phyloP scores from a whole-genome alignment of 2,888 invertebrate genomes.

The Drosophila prolongata region DNA sequence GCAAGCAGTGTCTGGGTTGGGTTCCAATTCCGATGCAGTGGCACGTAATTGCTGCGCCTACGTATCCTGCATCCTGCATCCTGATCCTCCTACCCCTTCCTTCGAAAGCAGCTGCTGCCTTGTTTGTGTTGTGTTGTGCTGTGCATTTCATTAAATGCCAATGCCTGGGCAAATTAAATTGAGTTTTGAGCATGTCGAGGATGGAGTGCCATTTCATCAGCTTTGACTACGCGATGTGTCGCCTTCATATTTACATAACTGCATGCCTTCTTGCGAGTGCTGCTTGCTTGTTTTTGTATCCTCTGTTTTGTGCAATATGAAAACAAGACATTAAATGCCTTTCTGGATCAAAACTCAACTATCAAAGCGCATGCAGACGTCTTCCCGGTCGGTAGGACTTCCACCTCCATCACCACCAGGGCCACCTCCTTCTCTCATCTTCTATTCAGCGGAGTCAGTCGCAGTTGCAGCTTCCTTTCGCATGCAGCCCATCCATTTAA shows the following conservation, averaged over 20 bases:
- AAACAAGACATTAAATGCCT: conserved; percentile 74
- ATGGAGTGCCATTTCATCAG: conserved; percentile 77
- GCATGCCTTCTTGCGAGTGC: conserved; percentile 8
- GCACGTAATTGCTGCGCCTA: conserved; percentile 72
- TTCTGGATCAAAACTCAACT: conserved; percentile 71
- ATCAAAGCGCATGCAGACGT: conserved; percentile 66
- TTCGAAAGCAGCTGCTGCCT: conserved; percentile 2
- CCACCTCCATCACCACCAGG: neutral
- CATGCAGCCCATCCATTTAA: conserved; percentile 77
- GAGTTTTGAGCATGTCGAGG: conserved; percentile 69
- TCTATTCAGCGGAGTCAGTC: conserved; percentile 16
- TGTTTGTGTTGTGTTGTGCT: conserved; percentile 21
- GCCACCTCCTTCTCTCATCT: neutral
- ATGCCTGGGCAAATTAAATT: conserved; percentile 73
- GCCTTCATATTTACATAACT: conserved; percentile 36
- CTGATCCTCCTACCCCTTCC: neutral
- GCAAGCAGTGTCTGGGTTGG: conserved; percentile 12
- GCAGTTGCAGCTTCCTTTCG: conserved; percentile 32
- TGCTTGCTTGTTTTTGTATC: conserved; percentile 9
- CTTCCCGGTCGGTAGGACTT: conserved; percentile 4
- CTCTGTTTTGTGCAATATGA: conserved; percentile 38
- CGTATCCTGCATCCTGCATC: conserved; percentile 13
- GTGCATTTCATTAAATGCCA: conserved; percentile 51
- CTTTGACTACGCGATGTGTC: conserved; percentile 61
- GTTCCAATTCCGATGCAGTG: conserved; percentile 36